Evolutionary conservation across 1,140 invertebrate species (phyloP), one percentile per base, ranked within the genome.

Genomic region (Diorhabda sublineata): DNA sequence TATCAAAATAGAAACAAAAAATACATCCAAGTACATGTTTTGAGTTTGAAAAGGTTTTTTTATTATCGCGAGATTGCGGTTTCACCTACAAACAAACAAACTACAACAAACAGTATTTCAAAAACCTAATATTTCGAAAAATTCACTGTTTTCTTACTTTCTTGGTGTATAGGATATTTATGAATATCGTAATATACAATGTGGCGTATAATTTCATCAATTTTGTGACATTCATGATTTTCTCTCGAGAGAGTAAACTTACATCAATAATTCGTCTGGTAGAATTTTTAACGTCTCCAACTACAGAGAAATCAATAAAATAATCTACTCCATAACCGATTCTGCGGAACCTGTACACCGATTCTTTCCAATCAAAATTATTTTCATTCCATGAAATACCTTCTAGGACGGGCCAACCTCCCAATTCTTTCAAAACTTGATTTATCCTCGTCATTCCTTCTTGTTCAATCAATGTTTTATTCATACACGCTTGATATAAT

Each of bases 241-340:
- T 26, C 26, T 26, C 26, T 26, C 26, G 26, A 6, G 52, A 56
- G n/a, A 56, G 52, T 63, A 7, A 47, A 86, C 91, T 87, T 85
- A 96, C 93, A 84, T 96, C 93, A 74, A 97, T 94, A 45, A 94
- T 86, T 63, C 94, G 84, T 69, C 86, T 87, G 0, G 92, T 92
- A 42, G 91, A 94, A 80, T 97, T 97, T 80, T 94, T 95, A n/a
- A 95, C 85, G 82, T 98, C 94, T 5, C 93, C 91, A 3, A 89
- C 88, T 65, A 98, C 90, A 47, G 92, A 94, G 73, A 97, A 94
- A 76, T 96, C 93, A n/a, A 98, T 86, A 77, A 97, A 90, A 77
- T 97, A 96, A 80, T 96, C 93, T 57, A 94, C 90, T 4, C 92
- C 93, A 78, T 93, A 95, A 3, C 95, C 96, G 4, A 85, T 81